Evolutionary conservation across 2,888 invertebrate genomes (phyloP).

Genomic region (Melieria crassipennis): DNA sequence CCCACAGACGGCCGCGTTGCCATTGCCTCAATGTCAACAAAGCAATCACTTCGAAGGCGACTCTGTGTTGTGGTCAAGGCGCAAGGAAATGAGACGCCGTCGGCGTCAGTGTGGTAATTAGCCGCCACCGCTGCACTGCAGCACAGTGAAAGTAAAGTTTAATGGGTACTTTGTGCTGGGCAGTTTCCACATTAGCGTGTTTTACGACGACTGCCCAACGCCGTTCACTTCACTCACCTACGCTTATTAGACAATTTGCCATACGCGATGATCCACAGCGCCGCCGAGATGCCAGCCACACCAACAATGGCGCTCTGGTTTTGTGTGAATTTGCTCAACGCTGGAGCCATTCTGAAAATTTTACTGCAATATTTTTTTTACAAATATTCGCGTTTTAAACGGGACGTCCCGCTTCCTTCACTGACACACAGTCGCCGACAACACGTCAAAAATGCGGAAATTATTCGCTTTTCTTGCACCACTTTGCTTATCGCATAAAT

Average conservation of each 20-base stretch:
- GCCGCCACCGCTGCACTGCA: no score
- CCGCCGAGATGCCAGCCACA: conserved; percentile 73
- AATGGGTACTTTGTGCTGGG: no score
- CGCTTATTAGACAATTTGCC: conserved; percentile 69
- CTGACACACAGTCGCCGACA: neutral
- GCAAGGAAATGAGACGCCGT: no score
- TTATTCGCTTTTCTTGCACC: neutral
- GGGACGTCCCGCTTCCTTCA: neutral
- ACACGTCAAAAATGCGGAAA: neutral
- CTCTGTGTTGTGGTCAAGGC: no score
- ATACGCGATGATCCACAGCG: conserved; percentile 71
- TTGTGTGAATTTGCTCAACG: conserved; percentile 78
- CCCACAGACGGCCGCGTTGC: conserved; percentile 5
- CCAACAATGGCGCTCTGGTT: conserved; percentile 71
- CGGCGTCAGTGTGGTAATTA: no score
- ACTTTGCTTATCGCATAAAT: neutral
- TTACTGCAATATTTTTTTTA: neutral
- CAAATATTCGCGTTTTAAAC: neutral
- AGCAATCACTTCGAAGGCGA: neutral
- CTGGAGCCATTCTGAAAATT: conserved; percentile 74
- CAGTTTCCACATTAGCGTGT: no score
- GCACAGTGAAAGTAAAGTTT: no score
- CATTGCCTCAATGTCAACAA: conserved; percentile 22
- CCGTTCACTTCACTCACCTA: conserved; percentile 50
- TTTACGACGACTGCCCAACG: no score